phyloP scores from a whole-genome alignment of 2,888 invertebrate species.

The Cephalotes varians region DNA sequence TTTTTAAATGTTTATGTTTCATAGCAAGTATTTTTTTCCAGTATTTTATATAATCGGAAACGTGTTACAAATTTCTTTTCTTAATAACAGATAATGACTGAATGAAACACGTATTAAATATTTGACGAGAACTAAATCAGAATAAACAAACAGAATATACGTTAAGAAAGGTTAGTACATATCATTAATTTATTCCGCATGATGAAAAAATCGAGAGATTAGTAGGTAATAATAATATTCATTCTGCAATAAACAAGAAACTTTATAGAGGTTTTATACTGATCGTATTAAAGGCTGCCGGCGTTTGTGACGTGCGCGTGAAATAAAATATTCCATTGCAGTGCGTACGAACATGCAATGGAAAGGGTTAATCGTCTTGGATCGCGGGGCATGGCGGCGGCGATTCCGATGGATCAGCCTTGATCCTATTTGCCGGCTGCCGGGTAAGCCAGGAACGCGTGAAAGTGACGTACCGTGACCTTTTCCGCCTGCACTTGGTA shows the following conservation, averaged over 20 bases:
- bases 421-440: slow-evolving; percentile 72
- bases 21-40: not conserved
- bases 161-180: not conserved
- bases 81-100: not conserved
- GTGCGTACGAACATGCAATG: not conserved
- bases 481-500: slow-evolving; percentile 75
- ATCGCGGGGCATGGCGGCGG: slow-evolving; percentile 14
- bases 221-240: not conserved
- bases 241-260: not conserved
- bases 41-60: not conserved
- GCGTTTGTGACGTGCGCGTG: not conserved
- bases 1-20: not conserved
- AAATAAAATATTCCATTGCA: slow-evolving; percentile 18
- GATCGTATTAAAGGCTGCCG: slow-evolving; percentile 10
- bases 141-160: not conserved
- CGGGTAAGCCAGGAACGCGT: slow-evolving; percentile 69
- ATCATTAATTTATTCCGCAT: not conserved
- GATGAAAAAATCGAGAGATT: not conserved
- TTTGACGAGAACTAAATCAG: not conserved
- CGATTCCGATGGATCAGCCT: slow-evolving; percentile 68
- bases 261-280: not conserved
- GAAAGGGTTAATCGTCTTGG: slow-evolving; percentile 39
- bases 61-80: not conserved
- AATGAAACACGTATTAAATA: not conserved
- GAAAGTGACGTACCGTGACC: slow-evolving; percentile 76